Evolutionary conservation across 2,797 vertebrate genomes (phyloP), one percentile per base, ranked within the genome.

Genomic region (Lacerta bilineata): DNA sequence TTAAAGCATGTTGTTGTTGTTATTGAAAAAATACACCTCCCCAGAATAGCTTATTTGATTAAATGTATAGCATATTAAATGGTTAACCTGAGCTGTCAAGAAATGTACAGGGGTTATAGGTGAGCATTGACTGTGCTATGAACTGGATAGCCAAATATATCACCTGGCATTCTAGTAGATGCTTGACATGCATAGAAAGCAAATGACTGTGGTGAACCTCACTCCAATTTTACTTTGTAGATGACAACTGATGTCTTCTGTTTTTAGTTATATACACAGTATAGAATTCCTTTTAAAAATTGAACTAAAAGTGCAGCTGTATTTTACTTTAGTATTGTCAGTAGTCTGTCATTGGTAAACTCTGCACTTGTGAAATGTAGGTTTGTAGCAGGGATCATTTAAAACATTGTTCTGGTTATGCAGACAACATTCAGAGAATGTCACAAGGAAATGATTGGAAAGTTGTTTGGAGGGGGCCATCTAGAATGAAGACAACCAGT

Each of bases 251-350:
- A 41, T 64, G 50, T 74, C 50, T 76, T 1, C 55, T 55, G 41
- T 71, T 85, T 84, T 90, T 76, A 85, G 77, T 43, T 8, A 41
- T 90, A 7, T 36, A 33, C 2, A 36, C 50, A 86, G 20, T 55
- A 11, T 50, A 72, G 39, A 20, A 84, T 41, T 33, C 4, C 29
- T 72, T 66, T 55, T 4, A 46, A 13, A 17, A 68, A 46, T 87
- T 76, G 41, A 84, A 46, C 36, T 68, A 61, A 71, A 88, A 84
- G 8, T n/a, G 5, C 84, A 91, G 17, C 66, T 59, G 13, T 1
- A 43, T 78, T 78, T 80, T 68, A 92, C 8, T 36, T 80, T 90
- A 46, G 50, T 25, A 39, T 86, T 68, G 55, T 25, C 91, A 83
- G 36, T 20, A 77, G 41, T 91, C 61, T 77, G 33, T 89, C 87